Percentiles rank a stretch among this genome's conserved stretches.
Conservation (phyloP, 2,888 invertebrate genomes). For the Augochlorella aurata region DNA sequence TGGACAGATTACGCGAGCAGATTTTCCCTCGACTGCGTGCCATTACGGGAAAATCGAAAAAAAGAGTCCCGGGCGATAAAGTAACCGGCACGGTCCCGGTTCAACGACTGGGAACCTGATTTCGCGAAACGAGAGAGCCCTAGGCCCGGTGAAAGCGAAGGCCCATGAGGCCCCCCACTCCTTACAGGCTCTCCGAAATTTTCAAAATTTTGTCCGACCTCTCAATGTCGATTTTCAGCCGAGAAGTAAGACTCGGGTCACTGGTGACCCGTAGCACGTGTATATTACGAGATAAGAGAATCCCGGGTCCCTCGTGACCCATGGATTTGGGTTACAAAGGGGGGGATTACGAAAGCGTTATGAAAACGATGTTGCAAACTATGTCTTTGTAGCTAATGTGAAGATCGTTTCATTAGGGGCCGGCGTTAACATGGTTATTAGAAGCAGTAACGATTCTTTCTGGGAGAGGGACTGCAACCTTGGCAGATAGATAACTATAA, state of each 20-base stretch:
- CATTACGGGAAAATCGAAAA: neutral
- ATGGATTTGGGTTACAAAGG: too few relatives aligned
- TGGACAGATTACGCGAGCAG: neutral
- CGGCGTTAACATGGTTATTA: neutral
- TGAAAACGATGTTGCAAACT: too few relatives aligned
- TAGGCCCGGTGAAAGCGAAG: conserved; percentile 61
- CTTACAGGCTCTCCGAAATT: neutral
- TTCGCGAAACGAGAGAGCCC: conserved; percentile 59
- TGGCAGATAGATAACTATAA: neutral
- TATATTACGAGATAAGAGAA: neutral
- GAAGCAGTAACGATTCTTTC: neutral
- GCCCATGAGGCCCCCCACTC: conserved; percentile 42
- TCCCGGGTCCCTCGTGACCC: neutral
- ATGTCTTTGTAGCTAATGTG: too few relatives aligned
- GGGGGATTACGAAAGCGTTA: too few relatives aligned
- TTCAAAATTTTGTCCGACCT: neutral
- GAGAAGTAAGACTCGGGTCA: neutral
- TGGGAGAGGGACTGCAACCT: neutral
- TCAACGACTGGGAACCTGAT: conserved; percentile 59
- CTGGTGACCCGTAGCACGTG: neutral
- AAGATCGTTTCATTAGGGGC: too few relatives aligned
- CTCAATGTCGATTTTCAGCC: neutral
- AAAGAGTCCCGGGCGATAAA: neutral
- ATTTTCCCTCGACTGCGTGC: conserved; percentile 22
- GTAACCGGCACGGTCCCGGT: conserved; percentile 39